These are phyloP conservation scores for Syrmaticus mikado DNA, from an alignment of 2,113 vertebrate species.

Conservation along the genomic window DNA sequence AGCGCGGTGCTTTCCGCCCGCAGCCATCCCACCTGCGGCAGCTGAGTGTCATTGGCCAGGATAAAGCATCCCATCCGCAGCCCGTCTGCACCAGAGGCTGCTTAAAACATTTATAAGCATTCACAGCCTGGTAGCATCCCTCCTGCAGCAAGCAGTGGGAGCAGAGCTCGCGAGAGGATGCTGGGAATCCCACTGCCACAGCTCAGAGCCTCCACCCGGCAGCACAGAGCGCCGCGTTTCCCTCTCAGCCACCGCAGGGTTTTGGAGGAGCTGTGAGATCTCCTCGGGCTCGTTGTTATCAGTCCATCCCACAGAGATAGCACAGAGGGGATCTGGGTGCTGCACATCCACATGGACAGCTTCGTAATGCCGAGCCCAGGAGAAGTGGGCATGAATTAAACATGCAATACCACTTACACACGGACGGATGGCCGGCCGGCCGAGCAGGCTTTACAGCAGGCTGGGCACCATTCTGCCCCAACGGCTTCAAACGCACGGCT, in stretches of 20 bases:
- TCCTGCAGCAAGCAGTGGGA: not conserved
- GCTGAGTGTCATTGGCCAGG: not conserved
- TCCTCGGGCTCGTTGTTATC: not conserved
- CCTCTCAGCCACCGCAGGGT: not conserved
- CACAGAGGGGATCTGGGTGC: not conserved
- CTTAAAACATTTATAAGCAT: not conserved
- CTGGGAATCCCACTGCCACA: not conserved
- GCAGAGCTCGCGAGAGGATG: not conserved
- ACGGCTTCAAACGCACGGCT: rapidly evolving
- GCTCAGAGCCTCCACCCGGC: not conserved
- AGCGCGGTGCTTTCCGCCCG: rapidly evolving
- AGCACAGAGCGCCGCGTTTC: rapidly evolving
- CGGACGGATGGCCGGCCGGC: too few species aligned
- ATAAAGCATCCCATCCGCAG: not conserved
- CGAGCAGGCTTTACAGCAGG: not conserved
- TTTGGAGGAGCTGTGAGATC: constrained; percentile 6
- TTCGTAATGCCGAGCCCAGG: rapidly evolving
- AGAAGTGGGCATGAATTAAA: not conserved
- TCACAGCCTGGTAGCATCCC: not conserved
- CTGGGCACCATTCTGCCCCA: not conserved
- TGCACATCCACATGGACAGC: rapidly evolving
- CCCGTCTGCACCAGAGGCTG: not conserved
- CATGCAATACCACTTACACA: not conserved
- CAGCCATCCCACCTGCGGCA: not conserved
- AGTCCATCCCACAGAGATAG: not conserved